Evolutionary conservation across 2,888 invertebrate species (phyloP).

Genomic region (Xestia ashworthii): DNA sequence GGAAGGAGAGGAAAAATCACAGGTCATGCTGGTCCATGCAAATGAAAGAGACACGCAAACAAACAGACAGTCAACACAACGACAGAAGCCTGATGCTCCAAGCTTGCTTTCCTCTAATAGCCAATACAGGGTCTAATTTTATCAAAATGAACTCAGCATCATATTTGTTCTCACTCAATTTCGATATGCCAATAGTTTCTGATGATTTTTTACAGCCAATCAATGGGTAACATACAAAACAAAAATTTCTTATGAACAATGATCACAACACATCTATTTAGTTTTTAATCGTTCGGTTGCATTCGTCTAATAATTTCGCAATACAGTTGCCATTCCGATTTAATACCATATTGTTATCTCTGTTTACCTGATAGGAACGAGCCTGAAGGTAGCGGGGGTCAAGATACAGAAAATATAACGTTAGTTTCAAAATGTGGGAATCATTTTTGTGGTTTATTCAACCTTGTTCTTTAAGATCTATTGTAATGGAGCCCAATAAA

Average conservation of each 20-base stretch:
- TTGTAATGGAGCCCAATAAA: constrained; percentile 63
- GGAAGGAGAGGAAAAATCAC: constrained; percentile 83
- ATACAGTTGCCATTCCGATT: constrained; percentile 89
- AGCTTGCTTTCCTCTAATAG: constrained; percentile 83
- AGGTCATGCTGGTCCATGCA: constrained; percentile 89
- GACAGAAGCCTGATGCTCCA: constrained; percentile 87
- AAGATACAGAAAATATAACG: constrained; percentile 90
- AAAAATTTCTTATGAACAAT: constrained; percentile 77
- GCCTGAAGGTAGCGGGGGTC: constrained; percentile 94
- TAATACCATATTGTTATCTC: constrained; percentile 85
- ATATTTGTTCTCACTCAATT: constrained; percentile 65
- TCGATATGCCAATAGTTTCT: constrained; percentile 72
- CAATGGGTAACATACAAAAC: constrained; percentile 77
- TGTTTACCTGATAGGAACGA: constrained; percentile 97
- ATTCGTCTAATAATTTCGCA: constrained; percentile 89
- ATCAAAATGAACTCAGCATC: constrained; percentile 70
- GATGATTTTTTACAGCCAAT: constrained; percentile 84
- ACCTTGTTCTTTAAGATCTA: constrained; percentile 68
- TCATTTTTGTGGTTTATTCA: constrained; percentile 70
- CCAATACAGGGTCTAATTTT: constrained; percentile 84
- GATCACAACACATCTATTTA: constrained; percentile 86
- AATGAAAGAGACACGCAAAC: constrained; percentile 90
- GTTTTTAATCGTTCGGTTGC: constrained; percentile 76
- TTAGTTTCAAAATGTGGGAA: constrained; percentile 87
- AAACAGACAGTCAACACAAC: constrained; percentile 87